Percentiles rank a stretch among this genome's conserved stretches.
phyloP scores from a whole-genome alignment of 92 coral and sea anemone species.

The Porites evermanni region DNA sequence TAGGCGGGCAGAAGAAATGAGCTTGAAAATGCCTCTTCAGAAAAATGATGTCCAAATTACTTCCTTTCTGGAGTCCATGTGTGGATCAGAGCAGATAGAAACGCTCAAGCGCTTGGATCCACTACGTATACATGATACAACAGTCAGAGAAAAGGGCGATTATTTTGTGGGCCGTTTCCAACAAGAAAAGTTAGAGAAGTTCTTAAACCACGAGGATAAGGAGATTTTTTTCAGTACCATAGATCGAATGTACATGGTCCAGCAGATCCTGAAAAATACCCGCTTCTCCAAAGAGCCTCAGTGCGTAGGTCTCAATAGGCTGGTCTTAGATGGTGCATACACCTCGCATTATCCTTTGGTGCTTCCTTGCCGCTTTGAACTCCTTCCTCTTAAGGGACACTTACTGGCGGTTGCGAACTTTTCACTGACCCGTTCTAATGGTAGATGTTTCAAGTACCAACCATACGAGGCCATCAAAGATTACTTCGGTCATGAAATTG shows the following conservation, averaged over 20 bases:
- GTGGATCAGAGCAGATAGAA: conserved; percentile 50
- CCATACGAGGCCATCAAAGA: conserved; percentile 86
- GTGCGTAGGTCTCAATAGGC: conserved; percentile 73
- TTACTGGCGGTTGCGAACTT: no score
- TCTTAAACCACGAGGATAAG: conserved; percentile 53
- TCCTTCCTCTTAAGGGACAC: no score
- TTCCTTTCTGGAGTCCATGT: conserved; percentile 51
- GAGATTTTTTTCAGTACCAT: conserved; percentile 69
- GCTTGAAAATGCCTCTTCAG: conserved; percentile 81
- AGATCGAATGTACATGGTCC: conserved; percentile 69
- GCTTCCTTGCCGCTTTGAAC: no score
- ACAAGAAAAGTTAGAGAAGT: conserved; percentile 58
- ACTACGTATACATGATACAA: conserved; percentile 60
- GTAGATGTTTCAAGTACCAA: conserved; percentile 85
- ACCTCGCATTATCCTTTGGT: conserved; percentile 66
- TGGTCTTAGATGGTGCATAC: conserved; percentile 72
- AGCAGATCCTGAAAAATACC: conserved; percentile 62
- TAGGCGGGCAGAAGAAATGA: conserved; percentile 77
- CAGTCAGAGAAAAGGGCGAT: conserved; percentile 65
- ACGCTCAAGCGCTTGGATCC: conserved; percentile 69
- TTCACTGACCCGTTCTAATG: no score
- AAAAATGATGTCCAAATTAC: conserved; percentile 72
- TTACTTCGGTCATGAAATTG: conserved; percentile 90
- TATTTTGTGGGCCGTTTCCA: conserved; percentile 87
- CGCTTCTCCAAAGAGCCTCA: conserved; percentile 57